Evolutionary conservation across 2,888 invertebrate species (phyloP).

Genomic region (Gymnoscelis rufifasciata): DNA sequence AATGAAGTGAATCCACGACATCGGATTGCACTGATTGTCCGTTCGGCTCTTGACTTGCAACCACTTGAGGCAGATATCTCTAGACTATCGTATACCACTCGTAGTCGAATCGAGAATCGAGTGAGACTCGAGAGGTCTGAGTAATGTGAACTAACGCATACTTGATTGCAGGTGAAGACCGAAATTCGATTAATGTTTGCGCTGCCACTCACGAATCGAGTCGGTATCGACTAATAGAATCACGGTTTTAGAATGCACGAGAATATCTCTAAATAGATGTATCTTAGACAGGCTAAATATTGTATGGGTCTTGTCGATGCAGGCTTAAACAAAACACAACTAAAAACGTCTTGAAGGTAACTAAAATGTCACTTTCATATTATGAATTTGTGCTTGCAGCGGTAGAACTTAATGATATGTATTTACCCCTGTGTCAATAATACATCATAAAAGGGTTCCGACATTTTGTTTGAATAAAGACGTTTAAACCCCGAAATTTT

Average conservation of each 20-base stretch:
- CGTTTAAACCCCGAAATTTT: too few species aligned
- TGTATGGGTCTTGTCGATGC: too few species aligned
- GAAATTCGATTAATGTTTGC: conserved; percentile 73
- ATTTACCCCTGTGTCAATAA: too few species aligned
- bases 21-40: conserved; percentile 41
- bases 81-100: conserved; percentile 61
- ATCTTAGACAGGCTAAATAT: too few species aligned
- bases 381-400: too few species aligned
- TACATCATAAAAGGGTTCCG: too few species aligned
- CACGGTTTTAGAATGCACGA: conserved; percentile 25
- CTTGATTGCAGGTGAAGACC: conserved; percentile 62
- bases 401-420: too few species aligned
- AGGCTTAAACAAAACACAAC: too few species aligned
- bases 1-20: conserved; percentile 36
- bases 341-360: too few species aligned
- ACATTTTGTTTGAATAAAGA: too few species aligned
- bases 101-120: conserved; percentile 60
- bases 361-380: too few species aligned
- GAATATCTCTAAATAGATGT: too few species aligned
- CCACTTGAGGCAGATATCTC: conserved; percentile 62
- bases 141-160: conserved; percentile 67
- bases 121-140: conserved; percentile 53
- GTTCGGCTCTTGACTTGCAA: conserved; percentile 56
- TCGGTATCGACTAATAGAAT: conserved; percentile 59
- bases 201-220: conserved; percentile 53